phyloP scores from a whole-genome alignment of 2,797 vertebrate genomes.

The Astyanax mexicanus region DNA sequence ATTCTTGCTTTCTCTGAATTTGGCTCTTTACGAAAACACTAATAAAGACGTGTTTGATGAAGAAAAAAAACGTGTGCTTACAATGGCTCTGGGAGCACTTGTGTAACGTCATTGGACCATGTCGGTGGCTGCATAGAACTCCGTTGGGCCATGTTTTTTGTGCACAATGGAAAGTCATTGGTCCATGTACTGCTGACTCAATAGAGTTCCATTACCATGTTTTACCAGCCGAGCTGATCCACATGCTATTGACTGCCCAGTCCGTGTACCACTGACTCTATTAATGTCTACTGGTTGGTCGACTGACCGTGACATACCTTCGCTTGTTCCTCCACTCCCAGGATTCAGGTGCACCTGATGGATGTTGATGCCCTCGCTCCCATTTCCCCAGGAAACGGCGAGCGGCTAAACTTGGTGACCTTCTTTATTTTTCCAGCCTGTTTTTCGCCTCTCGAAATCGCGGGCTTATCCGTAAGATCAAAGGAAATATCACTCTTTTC shows the following conservation, averaged over 20 bases:
- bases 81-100: conserved; percentile 41
- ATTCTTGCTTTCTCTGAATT: too few relatives aligned
- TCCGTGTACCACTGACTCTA: conserved; percentile 37
- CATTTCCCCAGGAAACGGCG: conserved; percentile 67
- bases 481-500: conserved; percentile 50
- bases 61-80: conserved; percentile 29
- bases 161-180: conserved; percentile 56
- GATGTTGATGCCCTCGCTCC: conserved; percentile 64
- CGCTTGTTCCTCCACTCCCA: conserved; percentile 43
- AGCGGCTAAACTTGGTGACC: conserved; percentile 46
- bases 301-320: conserved; percentile 66
- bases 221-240: conserved; percentile 13
- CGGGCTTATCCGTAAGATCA: conserved; percentile 42
- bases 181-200: conserved; percentile 52
- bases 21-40: neutral
- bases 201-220: conserved; percentile 49
- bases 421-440: conserved; percentile 49
- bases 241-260: conserved; percentile 36
- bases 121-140: conserved; percentile 50
- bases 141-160: conserved; percentile 56
- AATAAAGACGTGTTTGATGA: conserved; percentile 55
- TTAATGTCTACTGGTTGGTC: conserved; percentile 57
- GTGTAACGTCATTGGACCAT: conserved; percentile 59
- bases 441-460: conserved; percentile 64
- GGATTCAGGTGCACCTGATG: conserved; percentile 52